These are phyloP conservation scores for Alviniconcha marisindica DNA, from an alignment of 1,140 invertebrate species.

Conservation along the genomic window DNA sequence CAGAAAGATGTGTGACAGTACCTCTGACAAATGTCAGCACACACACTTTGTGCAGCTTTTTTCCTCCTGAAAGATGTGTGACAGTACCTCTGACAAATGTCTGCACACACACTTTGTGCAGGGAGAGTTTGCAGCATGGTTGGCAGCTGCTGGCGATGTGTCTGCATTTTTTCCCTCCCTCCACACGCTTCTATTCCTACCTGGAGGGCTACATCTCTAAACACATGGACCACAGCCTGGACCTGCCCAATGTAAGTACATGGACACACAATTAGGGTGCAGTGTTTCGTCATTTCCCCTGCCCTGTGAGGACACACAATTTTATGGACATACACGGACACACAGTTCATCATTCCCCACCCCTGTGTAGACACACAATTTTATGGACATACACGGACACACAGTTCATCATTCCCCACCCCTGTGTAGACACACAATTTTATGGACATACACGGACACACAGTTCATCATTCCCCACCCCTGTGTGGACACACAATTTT, in stretches of 20 bases:
- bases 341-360: background rate
- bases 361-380: too few species aligned
- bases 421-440: too few species aligned
- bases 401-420: too few species aligned
- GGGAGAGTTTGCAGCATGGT: conserved; percentile 88
- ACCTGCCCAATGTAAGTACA: conserved; percentile 61
- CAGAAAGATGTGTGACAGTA: background rate
- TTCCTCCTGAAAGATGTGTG: background rate
- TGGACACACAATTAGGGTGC: too few species aligned
- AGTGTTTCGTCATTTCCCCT: too few species aligned
- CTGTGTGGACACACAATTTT: too few species aligned
- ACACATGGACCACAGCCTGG: conserved; percentile 66
- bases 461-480: too few species aligned
- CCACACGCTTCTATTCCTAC: conserved; percentile 92
- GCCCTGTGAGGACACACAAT: too few species aligned
- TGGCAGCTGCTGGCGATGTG: conserved; percentile 97
- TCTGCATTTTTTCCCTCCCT: conserved; percentile 95
- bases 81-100: too few species aligned
- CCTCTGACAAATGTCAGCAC: too few species aligned
- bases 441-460: background rate
- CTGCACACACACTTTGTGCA: too few species aligned
- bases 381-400: background rate
- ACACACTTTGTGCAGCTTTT: background rate
- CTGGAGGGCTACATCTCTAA: conserved; percentile 89
- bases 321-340: background rate